Base-by-base conservation (phyloP, 2,113 vertebrate genomes). In the Excalfactoria chinensis region DNA sequence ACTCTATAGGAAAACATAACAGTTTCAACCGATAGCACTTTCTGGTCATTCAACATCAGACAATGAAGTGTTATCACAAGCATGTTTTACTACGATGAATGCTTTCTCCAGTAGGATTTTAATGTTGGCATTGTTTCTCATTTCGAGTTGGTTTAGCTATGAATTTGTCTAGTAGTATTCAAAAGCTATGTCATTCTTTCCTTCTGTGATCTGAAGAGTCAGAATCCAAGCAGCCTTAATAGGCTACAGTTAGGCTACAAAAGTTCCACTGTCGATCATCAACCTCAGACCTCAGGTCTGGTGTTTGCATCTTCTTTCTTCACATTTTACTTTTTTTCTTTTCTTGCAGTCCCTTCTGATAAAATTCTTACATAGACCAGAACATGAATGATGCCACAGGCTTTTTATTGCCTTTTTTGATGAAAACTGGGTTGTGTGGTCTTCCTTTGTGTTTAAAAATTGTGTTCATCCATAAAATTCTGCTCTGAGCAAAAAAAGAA, bases 221-320 rank as follows among this genome's bases (percentile, higher is more conserved):
- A 72, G 53, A 78, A 78, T 6, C 4, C 17, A 81, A 77, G 48
- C 1, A 60, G 70, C 13, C 1, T 84, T 76, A 40, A 35, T 0
- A 63, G 21, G 25, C 0, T 0, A 58, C 13, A 51, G 34, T 28
- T 32, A 15, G n/a, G n/a, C 44, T 86, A 74, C 17, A 59, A 10
- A 21, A 82, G 19, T 72, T 81, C 40, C 26, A 43, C 23, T 17
- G n/a, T 21, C 73, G 28, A 69, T 11, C 49, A 76, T 73, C 59
- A 66, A 73, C 13, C 49, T 58, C 41, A 34, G 16, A 91, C 56
- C 4, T 58, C 30, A 1, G 35, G 48, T 51, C 60, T 43, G 1
- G 1, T 13, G 89, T 62, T 41, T n/a, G 55, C 30, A 48, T 16
- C 75, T 37, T 75, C 53, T 69, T 77, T 49, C 73, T 48, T 58